Conservation (phyloP, 2,888 invertebrate species). For the Drosophila setosimentum region DNA sequence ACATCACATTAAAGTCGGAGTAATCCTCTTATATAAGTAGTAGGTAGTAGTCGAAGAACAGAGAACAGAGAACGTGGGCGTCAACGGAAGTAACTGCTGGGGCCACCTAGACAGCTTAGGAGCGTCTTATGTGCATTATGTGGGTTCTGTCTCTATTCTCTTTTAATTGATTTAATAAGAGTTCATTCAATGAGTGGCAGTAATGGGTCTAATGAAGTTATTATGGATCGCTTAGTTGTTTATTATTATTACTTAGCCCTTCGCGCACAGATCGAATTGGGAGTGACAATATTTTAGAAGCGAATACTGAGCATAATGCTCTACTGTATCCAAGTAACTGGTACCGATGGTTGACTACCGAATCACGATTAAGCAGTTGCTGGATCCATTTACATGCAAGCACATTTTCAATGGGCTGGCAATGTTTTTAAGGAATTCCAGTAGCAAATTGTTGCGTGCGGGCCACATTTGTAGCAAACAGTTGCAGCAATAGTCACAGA, state of each 20-base stretch:
- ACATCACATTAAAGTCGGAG: slow-evolving; percentile 57
- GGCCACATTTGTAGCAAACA: slow-evolving; percentile 69
- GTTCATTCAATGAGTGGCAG: slow-evolving; percentile 3
- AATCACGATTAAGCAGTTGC: slow-evolving; percentile 79
- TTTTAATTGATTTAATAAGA: slow-evolving; percentile 6
- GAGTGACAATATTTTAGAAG: slow-evolving; percentile 1
- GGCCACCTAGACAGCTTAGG: slow-evolving; percentile 45
- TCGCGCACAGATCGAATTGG: slow-evolving; percentile 7
- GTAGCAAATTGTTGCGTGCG: slow-evolving; percentile 82
- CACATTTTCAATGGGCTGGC: slow-evolving; percentile 52
- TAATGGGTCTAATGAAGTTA: slow-evolving; percentile 64
- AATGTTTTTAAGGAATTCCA: slow-evolving; percentile 64
- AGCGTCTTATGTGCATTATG: slow-evolving; percentile 33
- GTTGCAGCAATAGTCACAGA: slow-evolving; percentile 46
- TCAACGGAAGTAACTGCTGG: slow-evolving; percentile 66
- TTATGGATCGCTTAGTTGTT: slow-evolving; percentile 44
- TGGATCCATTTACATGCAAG: slow-evolving; percentile 67
- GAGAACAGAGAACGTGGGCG: slow-evolving; percentile 53
- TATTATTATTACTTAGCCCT: slow-evolving; percentile 18
- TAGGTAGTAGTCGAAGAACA: slow-evolving; percentile 2
- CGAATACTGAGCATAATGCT: slow-evolving; percentile 7
- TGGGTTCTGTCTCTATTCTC: slow-evolving; percentile 7
- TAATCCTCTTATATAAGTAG: slow-evolving; percentile 66
- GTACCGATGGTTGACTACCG: slow-evolving; percentile 46
- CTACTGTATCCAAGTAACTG: neutral